Base-by-base conservation (phyloP, 2,888 invertebrate species). In the Phlogophora meticulosa region DNA sequence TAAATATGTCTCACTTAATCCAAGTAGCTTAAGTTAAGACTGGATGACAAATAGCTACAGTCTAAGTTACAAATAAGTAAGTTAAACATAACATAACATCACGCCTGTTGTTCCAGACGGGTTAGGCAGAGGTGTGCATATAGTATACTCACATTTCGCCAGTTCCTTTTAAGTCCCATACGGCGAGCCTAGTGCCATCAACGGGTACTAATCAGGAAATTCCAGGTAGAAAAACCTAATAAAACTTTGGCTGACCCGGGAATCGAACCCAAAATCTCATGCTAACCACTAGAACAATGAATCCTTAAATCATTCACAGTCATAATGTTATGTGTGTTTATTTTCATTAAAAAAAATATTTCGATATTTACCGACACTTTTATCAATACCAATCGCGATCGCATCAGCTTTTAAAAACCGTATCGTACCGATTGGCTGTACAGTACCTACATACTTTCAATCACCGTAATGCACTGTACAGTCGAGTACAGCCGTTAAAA, bases 401-500 rank as follows among this genome's bases (percentile, higher is more conserved):
- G 42, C 60, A 52, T 59, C 34, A 62, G 51, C 46, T 46, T 53
- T 67, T 56, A 58, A 43, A 78, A 78, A 17, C 32, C 28, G 28
- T 28, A 28, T 28, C 28, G 11, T 13, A 38, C 3, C n/a, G n/a
- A 66, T 43, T 57, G 59, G 10, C 4, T 48, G 10, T 20, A 36
- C 34, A 42, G 11, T 62, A 38, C 49, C 15, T 20, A 45, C 32
- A 48, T 13, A 24, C 32, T 57, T 88, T 88, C 87, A 88, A 89
- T 89, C 85, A 84, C 73, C 64, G 77, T 88, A 90, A 89, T 90
- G 89, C 82, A 71, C 55, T n/a, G 84, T 86, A 87, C 84, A 77
- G 56, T 76, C 84, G 82, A 79, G 67, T 45, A 82, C 77, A 86
- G 63, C 79, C 76, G 81, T 77, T 72, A 65, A 68, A 73, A 72